Evolutionary conservation across 2,113 vertebrate species (phyloP), one percentile per base, ranked within the genome.

Genomic region (Neotoma lepida): DNA sequence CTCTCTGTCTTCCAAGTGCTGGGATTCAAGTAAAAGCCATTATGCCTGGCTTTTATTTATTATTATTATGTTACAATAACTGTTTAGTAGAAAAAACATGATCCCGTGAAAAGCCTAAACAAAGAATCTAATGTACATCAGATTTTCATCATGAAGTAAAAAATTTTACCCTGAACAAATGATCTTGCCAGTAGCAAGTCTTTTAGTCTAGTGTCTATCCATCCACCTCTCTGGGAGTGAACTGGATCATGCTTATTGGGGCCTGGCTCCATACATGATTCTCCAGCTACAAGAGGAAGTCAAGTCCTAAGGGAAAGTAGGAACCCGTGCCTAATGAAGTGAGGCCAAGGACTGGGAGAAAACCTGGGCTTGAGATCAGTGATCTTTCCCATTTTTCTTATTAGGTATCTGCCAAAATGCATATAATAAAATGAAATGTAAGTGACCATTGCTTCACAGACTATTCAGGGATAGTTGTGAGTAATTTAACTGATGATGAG

Each of bases 401-500:
- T 49, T 1, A n/a, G 28, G 39, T 76, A 85, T 0, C 85, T 70
- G 51, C 74, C 63, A 39, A 87, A 86, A 93, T 15, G 28, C 39
- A 89, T 39, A 33, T 33, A 94, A 63, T 66, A 81, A 92, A 90
- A 86, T 13, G 17, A 22, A 86, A 73, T 70, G 33, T 41, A 96
- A 88, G 82, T n/a, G 49, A 88, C 46, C 2, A 26, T 2, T 33
- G 54, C 5, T 14, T 17, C 0, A 1, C 0, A 41, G 71, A 80
- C 9, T 0, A 5, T 15, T 81, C 51, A 61, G 61, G 46, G 28
- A 91, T 28, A 88, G 77, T 4, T 22, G 56, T 56, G 63, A 89
- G 71, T 46, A 56, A 66, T 17, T 4, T 33, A 61, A 74, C 33
- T 80, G n/a, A 86, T 68, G 10, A 77, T 46, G 13, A 94, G 46